Evolutionary conservation across 2,888 invertebrate genomes (phyloP).

Genomic region (Agonum fuliginosum): DNA sequence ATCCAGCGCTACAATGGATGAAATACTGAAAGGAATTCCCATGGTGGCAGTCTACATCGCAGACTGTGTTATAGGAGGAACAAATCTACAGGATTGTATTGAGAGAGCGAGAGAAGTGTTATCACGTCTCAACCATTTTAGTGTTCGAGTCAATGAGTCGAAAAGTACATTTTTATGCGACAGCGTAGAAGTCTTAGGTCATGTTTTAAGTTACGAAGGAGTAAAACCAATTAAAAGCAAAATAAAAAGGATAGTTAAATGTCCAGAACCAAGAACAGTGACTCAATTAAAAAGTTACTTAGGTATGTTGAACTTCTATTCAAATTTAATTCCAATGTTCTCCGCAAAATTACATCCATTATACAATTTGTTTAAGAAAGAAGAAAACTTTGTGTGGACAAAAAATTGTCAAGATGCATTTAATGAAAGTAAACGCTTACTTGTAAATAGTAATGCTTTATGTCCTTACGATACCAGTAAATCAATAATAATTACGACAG

Average conservation of each 20-base stretch:
- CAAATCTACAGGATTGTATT: not conserved
- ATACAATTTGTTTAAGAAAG: too few relatives aligned
- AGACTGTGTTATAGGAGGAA: not conserved
- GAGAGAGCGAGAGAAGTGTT: not conserved
- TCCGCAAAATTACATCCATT: not conserved
- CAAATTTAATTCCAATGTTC: not conserved
- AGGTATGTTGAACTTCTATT: constrained; percentile 19
- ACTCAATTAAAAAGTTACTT: not conserved
- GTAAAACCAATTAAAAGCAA: not conserved
- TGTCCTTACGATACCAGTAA: not conserved
- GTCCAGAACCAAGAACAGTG: not conserved
- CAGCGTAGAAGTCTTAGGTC: not conserved
- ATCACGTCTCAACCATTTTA: constrained; percentile 58
- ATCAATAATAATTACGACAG: not conserved
- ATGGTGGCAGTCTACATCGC: not conserved
- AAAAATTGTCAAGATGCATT: not conserved
- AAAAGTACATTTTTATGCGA: not conserved
- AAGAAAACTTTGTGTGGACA: not conserved
- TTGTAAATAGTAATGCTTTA: not conserved
- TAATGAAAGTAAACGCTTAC: not conserved
- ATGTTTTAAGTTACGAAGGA: not conserved
- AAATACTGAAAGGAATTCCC: not conserved
- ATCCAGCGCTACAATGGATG: constrained; percentile 57
- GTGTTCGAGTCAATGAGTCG: constrained; percentile 39
- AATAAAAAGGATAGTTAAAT: not conserved